Base-by-base conservation (phyloP, 2,113 vertebrate genomes). In the Casuarius casuarius region DNA sequence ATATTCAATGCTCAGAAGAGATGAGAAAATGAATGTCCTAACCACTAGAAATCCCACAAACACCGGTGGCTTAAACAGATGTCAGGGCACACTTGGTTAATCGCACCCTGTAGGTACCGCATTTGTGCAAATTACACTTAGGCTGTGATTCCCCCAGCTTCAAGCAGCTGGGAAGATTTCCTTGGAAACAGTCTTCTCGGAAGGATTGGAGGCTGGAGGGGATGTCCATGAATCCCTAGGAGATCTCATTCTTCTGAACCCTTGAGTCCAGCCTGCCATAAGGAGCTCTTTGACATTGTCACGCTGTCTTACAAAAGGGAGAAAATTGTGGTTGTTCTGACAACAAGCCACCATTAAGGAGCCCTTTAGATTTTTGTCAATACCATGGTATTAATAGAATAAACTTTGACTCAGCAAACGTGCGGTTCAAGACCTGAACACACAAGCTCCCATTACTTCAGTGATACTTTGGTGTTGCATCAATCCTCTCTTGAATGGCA, bases 41-140 rank as follows among this genome's bases (percentile, higher is more conserved):
- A 22, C 25, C 51, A 54, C 14, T 23, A 42, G 40, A 54, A 89
- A 89, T 85, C 8, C 9, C 14, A 38, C 10, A 42, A 12, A 51
- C 2, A 3, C 66, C 49, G n/a, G 33, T 35, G 26, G 25, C 6
- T 1, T 13, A 40, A 72, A 20, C 31, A 35, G 48, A 29, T 42
- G 12, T 54, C 40, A 48, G 25, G 42, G 11, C 6, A 16, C 52
- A 11, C 33, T n/a, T 84, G 13, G n/a, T 84, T 21, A 58, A 46
- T 40, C 8, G 2, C 31, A 8, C 15, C 40, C 46, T 48, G 49
- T 22, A 33, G 21, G 17, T 16, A 48, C 19, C 22, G 21, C 35
- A 9, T 2, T 0, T 11, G 16, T 6, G 31, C 2, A 2, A n/a
- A 38, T 51, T 25, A 23, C 7, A 1, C 26, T 73, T 71, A 19